Base-by-base conservation (phyloP, 2,797 vertebrate genomes). In the Ceryle rudis region DNA sequence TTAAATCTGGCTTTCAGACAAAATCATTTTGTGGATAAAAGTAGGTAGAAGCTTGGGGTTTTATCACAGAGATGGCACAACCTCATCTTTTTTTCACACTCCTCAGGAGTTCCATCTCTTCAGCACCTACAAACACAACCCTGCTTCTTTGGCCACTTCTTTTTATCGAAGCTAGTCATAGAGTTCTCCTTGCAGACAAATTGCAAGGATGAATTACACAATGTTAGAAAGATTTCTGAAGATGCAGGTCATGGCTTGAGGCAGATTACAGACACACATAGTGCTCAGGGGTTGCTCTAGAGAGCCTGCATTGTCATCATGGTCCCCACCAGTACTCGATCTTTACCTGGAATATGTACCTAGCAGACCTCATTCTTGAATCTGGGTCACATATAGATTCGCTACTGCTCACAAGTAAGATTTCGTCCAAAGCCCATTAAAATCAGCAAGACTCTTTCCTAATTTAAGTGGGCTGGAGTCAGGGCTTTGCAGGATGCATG, bases 1-100 rank as follows among this genome's bases (percentile, higher is more conserved):
- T 89, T 89, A 74, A 41, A 77, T 89, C 46, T 97, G 89, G 78
- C 89, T 87, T 92, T 90, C 44, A 89, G 94, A 89, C 86, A 94
- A 85, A 94, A 84, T 71, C 4, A 2, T 35, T 92, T 83, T 87
- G 55, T 93, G 61, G 54, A 47, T 78, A 78, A 44, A 78, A 86
- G 49, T 31, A 83, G 86, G 41, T 29, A 79, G 71, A 89, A 86
- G 37, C 29, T 41, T 82, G 31, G 10, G 15, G 3, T 19, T 91
- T 93, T 82, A 91, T 71, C 42, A 58, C 19, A 81, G 35, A 52
- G 54, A 44, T 78, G 37, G 26, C 82, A 57, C 65, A 58, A 14
- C 11, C 19, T 57, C 11, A 17, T 31, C 10, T 80, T 81, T 92
- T 29, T 89, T 89, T 52, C 44, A 64, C 10, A 7, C 31, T 90